Base-by-base conservation (phyloP, 1,140 invertebrate genomes). In the Tetragonula clypearis region DNA sequence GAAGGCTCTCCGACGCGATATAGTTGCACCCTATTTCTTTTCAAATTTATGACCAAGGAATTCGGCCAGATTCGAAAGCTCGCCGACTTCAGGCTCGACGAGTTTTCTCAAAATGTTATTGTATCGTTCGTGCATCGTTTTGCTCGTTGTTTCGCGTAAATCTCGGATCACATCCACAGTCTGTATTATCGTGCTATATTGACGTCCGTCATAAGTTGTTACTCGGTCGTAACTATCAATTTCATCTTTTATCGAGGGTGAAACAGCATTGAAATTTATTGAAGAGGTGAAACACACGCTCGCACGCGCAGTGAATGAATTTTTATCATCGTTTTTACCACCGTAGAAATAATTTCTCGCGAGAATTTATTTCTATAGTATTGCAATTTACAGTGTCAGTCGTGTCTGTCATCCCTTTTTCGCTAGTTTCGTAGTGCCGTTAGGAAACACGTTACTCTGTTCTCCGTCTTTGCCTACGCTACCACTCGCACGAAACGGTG, bases 41-140 rank as follows among this genome's bases (percentile, higher is more conserved):
- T 62, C 30, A 76, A 89, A 90, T 90, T 90, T 90, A 90, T 85
- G 82, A 71, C 85, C 79, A 23, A 87, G 85, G 79, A 87, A 87
- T 68, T 35, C 82, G 81, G 76, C 79, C 82, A 90, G 82, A 90
- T 86, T 87, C 88, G 79, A 65, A 74, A 85, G 62, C 75, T 77
- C 72, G 86, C 87, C 87, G 79, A 90, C 85, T 76, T 90, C 71
- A 35, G 23, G 53, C 65, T 14, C 19, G 56, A 14, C 73, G 72
- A 49, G 41, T 11, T 6, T 11, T 6, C 8, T 87, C 71, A 87
- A 79, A 89, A 89, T 83, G 23, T 89, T 87, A 82, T 73, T 69
- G 65, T 60, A 69, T 30, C 41, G 56, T 65, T 65, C 35, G 35
- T 41, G 5, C 35, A 41, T 41, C 0, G 35, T 41, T 26, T 56